phyloP scores from a whole-genome alignment of 1,140 invertebrate species.

The Lucilia cuprina region DNA sequence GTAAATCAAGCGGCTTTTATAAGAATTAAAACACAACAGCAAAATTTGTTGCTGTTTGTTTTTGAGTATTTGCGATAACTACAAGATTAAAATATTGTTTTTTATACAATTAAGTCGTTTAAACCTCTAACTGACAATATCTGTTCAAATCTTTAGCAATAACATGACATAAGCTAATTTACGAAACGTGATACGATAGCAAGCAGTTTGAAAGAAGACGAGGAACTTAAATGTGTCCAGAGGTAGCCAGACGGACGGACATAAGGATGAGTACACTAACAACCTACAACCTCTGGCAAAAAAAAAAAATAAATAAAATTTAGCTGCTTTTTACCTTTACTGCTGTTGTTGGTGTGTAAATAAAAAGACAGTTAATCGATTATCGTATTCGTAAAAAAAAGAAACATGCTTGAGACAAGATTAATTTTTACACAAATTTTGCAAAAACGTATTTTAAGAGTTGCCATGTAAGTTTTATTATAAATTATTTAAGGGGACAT shows the following conservation, averaged over 20 bases:
- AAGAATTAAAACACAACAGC: neutral
- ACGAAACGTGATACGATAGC: constrained; percentile 23
- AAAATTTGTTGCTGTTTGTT: neutral
- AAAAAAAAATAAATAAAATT: constrained; percentile 16
- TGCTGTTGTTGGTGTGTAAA: neutral
- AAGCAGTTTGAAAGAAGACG: neutral
- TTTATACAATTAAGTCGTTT: constrained; percentile 20
- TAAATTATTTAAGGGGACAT: no score
- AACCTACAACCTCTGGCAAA: constrained; percentile 14
- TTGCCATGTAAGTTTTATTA: neutral
- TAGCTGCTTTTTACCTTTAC: neutral
- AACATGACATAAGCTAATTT: constrained; percentile 34
- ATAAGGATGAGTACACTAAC: neutral
- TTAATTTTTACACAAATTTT: constrained; percentile 1
- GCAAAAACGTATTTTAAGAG: neutral
- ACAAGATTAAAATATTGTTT: constrained; percentile 14
- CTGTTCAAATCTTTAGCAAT: neutral
- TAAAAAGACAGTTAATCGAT: constrained; percentile 30
- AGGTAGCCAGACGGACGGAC: neutral
- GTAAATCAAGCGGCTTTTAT: no score
- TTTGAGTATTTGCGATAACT: neutral
- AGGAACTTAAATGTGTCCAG: neutral
- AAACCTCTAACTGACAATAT: constrained; percentile 27
- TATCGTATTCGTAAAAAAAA: neutral
- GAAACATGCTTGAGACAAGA: neutral